Evolutionary conservation across 2,888 invertebrate genomes (phyloP), one percentile per base, ranked within the genome.

Genomic region (Sabellastarte sp.): DNA sequence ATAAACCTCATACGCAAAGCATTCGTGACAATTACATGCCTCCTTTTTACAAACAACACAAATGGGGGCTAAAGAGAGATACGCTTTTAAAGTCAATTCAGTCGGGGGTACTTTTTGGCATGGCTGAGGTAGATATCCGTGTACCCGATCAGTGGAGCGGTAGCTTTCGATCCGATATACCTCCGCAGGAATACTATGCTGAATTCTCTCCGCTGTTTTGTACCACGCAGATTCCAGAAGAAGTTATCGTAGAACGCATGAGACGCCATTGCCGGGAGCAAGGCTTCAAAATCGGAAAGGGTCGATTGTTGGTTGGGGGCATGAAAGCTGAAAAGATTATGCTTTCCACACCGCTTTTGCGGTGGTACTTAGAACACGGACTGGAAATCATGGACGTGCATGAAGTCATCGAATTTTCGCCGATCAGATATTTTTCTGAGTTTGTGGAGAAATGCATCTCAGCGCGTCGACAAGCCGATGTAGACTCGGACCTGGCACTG

Each of bases 401-500:
- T 24, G 28, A 31, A 10, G 57, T 30, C 28, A 24, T 57, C 24
- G 57, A 57, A 57, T 57, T 29, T 30, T 5, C 10, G 30, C 28
- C 20, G 3, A 10, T 28, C 10, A 10, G 5, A 5, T 57, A 24
- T 30, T 57, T 57, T 30, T 5, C 15, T 28, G 10, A 26, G 5
- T 57, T 57, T 26, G 30, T 4, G 31, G 61, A 57, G 58, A 57
- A 30, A 4, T 63, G 64, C 26, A 60, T 58, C 51, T 20, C 66
- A n/a, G 68, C 66, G 15, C 26, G 71, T 2, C 68, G 68, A 20
- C 20, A 31, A 10, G 63, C 68, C 3, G 68, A 70, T 59, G 10
- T 5, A 0, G 63, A 69, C 41, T 57, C 60, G 0, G n/a, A 20
- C 24, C 63, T 59, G 15, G 31, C 66, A 15, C 66, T 71, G 15